Evolutionary conservation across 2,113 vertebrate genomes (phyloP).

Genomic region (Prunella himalayana): DNA sequence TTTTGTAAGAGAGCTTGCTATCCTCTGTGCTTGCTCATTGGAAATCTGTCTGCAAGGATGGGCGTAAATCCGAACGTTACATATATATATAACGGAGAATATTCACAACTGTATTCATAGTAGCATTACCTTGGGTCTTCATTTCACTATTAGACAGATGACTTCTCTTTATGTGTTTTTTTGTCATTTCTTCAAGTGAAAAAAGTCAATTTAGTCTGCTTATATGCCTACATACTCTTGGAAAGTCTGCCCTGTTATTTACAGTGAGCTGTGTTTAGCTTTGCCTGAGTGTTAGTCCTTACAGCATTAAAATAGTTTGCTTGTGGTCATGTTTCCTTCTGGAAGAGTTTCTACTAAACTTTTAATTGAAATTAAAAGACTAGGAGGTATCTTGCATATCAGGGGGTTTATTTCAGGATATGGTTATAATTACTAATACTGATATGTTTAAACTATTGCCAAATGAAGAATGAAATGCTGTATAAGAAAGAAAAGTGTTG

Average conservation of each 20-base stretch:
- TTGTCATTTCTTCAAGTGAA: neutral
- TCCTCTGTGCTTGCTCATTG: neutral
- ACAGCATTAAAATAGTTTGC: slow-evolving; percentile 18
- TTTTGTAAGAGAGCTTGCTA: neutral
- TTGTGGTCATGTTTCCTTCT: neutral
- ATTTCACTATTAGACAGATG: neutral
- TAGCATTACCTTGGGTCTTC: neutral
- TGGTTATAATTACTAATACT: neutral
- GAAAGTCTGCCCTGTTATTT: slow-evolving; percentile 28
- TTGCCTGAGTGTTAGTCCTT: neutral
- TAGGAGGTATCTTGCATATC: neutral
- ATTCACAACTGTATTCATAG: neutral
- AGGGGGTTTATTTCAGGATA: neutral
- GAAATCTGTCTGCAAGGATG: neutral
- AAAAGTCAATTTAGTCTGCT: neutral
- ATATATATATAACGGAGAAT: neutral
- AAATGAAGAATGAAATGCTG: neutral
- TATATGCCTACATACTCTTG: neutral
- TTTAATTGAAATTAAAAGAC: neutral
- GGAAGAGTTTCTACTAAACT: neutral
- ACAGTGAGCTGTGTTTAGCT: slow-evolving; percentile 15
- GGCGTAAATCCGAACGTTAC: neutral
- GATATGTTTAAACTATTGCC: neutral
- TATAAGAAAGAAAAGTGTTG: neutral
- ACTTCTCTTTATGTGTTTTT: neutral